Base-by-base conservation (phyloP, 1,140 invertebrate species). In the Periplaneta americana region DNA sequence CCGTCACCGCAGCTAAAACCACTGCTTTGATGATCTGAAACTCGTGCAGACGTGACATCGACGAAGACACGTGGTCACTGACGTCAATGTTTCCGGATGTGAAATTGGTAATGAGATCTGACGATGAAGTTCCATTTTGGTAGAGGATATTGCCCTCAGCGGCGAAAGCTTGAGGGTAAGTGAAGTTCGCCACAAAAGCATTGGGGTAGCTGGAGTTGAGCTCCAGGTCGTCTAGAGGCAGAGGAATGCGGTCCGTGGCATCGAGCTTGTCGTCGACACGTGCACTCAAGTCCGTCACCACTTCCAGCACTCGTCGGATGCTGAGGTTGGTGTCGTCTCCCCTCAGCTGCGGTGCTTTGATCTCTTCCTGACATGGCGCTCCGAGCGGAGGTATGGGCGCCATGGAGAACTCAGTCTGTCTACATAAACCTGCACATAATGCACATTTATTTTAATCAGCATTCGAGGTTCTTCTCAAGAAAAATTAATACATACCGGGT, bases 21-120 rank as follows among this genome's bases (percentile, higher is more conserved):
- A 84, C 83, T 8, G 84, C 85, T 83, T 85, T 86, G 74, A 86
- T 85, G 48, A 86, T 86, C 79, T 86, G 84, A 33, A 81, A 84
- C 77, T 82, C 77, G 77, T 78, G 77, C 5, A 78, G 34, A 48
- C 77, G 77, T 13, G 77, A 78, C 48, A 66, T 28, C 0, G 48
- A 66, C 13, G 48, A n/a, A 28, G 48, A 11, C 4, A 66, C 28
- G 22, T 66, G 48, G 28, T 28, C 48, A 11, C 22, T 28, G 48
- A 9, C 8, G 28, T 66, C 22, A 13, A 8, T 66, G 22, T 66
- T n/a, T n/a, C 11, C 48, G 8, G 48, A 66, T 28, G 48, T n/a
- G 48, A 28, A 66, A 13, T 66, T 66, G 13, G 48, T 66, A 22
- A 66, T 66, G 48, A n/a, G 22, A 66, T 9, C 5, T 22, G 48